phyloP scores from a whole-genome alignment of 2,888 invertebrate genomes.

The Altica lythri region DNA sequence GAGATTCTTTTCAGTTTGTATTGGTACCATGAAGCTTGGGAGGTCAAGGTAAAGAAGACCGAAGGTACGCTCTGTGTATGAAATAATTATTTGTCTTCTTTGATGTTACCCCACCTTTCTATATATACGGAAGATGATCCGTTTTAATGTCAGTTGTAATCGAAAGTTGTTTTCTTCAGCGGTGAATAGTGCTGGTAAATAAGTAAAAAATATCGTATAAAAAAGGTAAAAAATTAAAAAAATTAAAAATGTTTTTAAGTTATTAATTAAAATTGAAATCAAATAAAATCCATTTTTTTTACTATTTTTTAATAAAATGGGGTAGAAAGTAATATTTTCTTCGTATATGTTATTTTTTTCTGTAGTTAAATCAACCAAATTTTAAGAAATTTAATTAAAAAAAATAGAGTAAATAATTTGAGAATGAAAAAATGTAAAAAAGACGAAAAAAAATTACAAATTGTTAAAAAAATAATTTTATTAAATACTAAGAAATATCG shows the following conservation, averaged over 20 bases:
- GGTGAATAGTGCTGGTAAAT: constrained; percentile 24
- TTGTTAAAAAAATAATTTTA: no score
- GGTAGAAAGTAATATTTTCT: no score
- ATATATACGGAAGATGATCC: constrained; percentile 40
- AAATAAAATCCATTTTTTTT: no score
- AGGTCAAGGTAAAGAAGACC: constrained; percentile 45
- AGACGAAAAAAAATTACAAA: no score
- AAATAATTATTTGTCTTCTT: constrained; percentile 37
- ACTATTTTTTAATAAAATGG: no score
- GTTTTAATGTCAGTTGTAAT: constrained; percentile 30
- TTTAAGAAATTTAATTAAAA: no score
- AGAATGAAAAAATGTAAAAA: no score
- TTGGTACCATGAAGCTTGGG: constrained; percentile 31
- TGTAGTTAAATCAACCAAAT: no score
- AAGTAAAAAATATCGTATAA: not conserved
- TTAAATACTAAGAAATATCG: no score
- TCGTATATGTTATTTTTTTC: no score
- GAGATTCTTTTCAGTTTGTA: constrained; percentile 37
- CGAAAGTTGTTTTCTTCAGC: constrained; percentile 21
- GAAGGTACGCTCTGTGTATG: constrained; percentile 23
- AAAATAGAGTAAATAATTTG: no score
- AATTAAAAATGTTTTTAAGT: not conserved
- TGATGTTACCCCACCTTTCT: constrained; percentile 41
- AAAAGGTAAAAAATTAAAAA: constrained; percentile 2
- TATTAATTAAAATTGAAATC: no score